These are phyloP conservation scores for Vesta saturnalis DNA, from an alignment of 2,888 invertebrate genomes.

Conservation along the genomic window DNA sequence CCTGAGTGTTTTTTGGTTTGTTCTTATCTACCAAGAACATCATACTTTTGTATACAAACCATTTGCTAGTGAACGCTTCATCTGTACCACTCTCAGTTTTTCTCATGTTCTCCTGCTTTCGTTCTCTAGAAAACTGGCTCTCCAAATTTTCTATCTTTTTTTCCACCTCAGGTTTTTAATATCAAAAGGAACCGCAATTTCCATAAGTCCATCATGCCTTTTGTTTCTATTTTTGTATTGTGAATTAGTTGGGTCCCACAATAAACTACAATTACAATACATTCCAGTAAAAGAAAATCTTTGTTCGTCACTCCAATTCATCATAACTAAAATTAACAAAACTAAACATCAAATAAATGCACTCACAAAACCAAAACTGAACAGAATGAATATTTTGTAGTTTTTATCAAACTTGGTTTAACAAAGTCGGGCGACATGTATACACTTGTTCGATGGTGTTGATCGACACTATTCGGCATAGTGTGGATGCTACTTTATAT, in stretches of 20 bases:
- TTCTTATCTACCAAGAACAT: too few species aligned
- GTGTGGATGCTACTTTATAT: neutral
- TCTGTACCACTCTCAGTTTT: neutral
- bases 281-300: neutral
- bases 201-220: too few species aligned
- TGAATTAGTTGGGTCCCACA: neutral
- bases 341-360: neutral
- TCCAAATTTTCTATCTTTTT: neutral
- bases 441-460: neutral
- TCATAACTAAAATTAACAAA: neutral
- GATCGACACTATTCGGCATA: slow-evolving; percentile 4
- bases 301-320: neutral
- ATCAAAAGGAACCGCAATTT: neutral
- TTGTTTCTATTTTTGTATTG: neutral
- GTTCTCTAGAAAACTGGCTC: neutral
- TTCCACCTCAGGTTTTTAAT: neutral
- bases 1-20: too few species aligned
- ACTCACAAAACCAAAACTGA: too few species aligned
- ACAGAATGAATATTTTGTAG: too few species aligned
- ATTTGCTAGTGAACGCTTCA: slow-evolving; percentile 3
- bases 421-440: too few species aligned
- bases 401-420: too few species aligned
- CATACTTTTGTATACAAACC: too few species aligned
- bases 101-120: neutral
- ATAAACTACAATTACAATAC: neutral